Conservation (phyloP, 2,888 invertebrate genomes). For the Aporophyla lueneburgensis region DNA sequence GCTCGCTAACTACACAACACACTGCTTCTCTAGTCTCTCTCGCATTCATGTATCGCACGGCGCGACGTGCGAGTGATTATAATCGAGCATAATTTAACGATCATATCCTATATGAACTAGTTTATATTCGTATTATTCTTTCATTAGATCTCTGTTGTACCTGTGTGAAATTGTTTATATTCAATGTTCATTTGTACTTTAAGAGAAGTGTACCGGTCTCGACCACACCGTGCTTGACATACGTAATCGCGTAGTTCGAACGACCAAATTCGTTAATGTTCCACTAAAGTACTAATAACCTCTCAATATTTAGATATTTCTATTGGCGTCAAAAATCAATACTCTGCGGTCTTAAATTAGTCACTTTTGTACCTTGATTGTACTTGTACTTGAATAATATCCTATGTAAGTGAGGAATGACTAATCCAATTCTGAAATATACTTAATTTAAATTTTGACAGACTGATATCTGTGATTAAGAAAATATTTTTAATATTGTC, state of each 20-base stretch:
- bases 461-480: conserved; percentile 91
- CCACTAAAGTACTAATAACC: conserved; percentile 79
- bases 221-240: conserved; percentile 80
- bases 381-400: conserved; percentile 88
- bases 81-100: conserved; percentile 89
- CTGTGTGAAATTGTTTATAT: conserved; percentile 89
- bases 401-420: conserved; percentile 87
- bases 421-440: conserved; percentile 90
- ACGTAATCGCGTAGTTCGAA: conserved; percentile 84
- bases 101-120: conserved; percentile 89
- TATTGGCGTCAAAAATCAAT: conserved; percentile 84
- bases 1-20: conserved; percentile 85
- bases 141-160: conserved; percentile 91
- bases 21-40: conserved; percentile 90
- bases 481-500: conserved; percentile 91
- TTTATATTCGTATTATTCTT: conserved; percentile 90
- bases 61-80: conserved; percentile 82
- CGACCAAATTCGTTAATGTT: conserved; percentile 85
- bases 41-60: conserved; percentile 85
- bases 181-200: conserved; percentile 87
- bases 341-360: conserved; percentile 89
- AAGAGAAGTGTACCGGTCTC: conserved; percentile 84
- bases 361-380: conserved; percentile 90
- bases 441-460: conserved; percentile 91
- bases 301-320: conserved; percentile 82